These are phyloP conservation scores for Agrotis ipsilon DNA, from an alignment of 2,888 invertebrate genomes.

Conservation along the genomic window DNA sequence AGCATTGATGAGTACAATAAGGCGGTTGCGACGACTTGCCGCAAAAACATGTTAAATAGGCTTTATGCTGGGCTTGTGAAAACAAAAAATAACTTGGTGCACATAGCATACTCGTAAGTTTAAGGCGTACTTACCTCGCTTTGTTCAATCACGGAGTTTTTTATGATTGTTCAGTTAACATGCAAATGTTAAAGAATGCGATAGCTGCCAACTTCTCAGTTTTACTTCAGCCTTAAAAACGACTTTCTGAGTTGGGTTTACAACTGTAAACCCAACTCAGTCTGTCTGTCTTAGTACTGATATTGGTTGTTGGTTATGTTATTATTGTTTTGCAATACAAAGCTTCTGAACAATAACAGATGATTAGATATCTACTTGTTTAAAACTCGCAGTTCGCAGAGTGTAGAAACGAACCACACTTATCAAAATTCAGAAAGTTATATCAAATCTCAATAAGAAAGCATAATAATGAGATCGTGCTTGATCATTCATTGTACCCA, in stretches of 20 bases:
- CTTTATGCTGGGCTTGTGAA: conserved; percentile 69
- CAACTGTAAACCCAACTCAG: background rate
- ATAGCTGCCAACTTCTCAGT: conserved; percentile 38
- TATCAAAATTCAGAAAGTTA: background rate
- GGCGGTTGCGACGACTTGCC: conserved; percentile 70
- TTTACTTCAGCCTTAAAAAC: conserved; percentile 11
- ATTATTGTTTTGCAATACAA: background rate
- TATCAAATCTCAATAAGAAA: background rate
- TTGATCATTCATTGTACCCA: background rate
- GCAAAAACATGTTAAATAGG: conserved; percentile 79
- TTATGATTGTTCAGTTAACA: conserved; percentile 58
- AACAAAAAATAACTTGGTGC: conserved; percentile 64
- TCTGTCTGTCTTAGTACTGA: background rate
- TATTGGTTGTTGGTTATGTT: conserved; percentile 6
- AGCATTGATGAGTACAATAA: conserved; percentile 78
- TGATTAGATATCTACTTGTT: conserved; percentile 1
- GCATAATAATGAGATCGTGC: background rate
- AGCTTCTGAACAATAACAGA: background rate
- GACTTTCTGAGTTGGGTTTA: conserved; percentile 1
- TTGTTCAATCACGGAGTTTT: conserved; percentile 61
- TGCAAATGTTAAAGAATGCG: conserved; percentile 53
- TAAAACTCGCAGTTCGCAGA: background rate
- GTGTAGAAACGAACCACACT: background rate
- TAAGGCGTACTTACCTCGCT: conserved; percentile 52
- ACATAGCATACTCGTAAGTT: conserved; percentile 55